Evolutionary conservation across 1,140 invertebrate genomes (phyloP).

Genomic region (Pissodes strobi): DNA sequence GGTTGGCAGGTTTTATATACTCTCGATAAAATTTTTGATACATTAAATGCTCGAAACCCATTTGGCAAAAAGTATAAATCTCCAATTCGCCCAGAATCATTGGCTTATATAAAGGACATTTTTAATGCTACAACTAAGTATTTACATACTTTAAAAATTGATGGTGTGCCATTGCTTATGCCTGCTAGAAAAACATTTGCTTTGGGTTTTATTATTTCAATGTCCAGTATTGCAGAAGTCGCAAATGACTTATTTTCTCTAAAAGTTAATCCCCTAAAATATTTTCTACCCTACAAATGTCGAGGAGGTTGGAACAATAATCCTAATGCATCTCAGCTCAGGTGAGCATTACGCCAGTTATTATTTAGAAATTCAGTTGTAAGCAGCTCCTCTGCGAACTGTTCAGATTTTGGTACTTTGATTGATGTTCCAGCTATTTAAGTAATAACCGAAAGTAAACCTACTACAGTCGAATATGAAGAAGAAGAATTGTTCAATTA

Average conservation of each 20-base stretch:
- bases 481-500: not conserved
- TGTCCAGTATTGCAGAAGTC: constrained; percentile 32
- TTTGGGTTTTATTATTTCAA: constrained; percentile 21
- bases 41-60: constrained; percentile 41
- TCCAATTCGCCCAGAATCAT: constrained; percentile 34
- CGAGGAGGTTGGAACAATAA: constrained; percentile 41
- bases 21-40: constrained; percentile 48
- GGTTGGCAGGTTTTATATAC: constrained; percentile 43
- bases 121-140: constrained; percentile 23
- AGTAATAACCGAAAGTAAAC: constrained; percentile 5
- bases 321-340: constrained; percentile 9
- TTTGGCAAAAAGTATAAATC: constrained; percentile 45
- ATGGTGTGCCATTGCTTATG: not conserved
- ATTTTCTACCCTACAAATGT: constrained; percentile 47
- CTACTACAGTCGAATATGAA: not conserved
- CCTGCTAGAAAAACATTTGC: constrained; percentile 30
- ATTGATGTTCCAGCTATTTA: constrained; percentile 13
- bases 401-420: constrained; percentile 2
- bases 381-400: constrained; percentile 7
- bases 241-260: constrained; percentile 29
- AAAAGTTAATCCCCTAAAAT: constrained; percentile 29
- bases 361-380: constrained; percentile 14
- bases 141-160: constrained; percentile 11
- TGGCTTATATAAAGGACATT: too few relatives aligned
- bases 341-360: constrained; percentile 16